Percentiles rank a stretch among this genome's conserved stretches.
phyloP scores from a whole-genome alignment of 2,797 vertebrate species.

The Somateria mollissima region DNA sequence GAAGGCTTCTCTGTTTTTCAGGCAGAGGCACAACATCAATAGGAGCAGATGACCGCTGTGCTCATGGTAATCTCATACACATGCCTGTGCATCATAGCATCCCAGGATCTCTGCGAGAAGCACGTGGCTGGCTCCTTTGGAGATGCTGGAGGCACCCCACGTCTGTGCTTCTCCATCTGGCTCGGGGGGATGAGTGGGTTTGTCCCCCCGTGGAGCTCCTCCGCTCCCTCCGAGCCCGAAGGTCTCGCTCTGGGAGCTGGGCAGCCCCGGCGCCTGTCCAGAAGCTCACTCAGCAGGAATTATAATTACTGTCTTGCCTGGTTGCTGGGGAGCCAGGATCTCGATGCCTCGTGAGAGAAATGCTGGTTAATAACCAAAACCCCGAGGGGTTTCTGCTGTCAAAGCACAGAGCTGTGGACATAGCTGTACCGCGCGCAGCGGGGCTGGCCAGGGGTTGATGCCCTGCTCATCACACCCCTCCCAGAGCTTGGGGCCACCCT shows the following conservation, averaged over 20 bases:
- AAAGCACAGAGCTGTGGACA: background rate
- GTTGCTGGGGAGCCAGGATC: background rate
- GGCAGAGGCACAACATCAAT: background rate
- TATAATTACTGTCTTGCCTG: background rate
- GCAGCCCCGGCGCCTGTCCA: background rate
- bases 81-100: rapidly evolving
- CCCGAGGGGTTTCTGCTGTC: background rate
- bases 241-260: background rate
- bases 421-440: background rate
- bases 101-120: background rate
- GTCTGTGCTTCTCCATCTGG: background rate
- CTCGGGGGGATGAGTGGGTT: background rate
- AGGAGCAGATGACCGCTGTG: background rate
- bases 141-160: background rate
- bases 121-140: background rate
- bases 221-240: background rate
- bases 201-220: background rate
- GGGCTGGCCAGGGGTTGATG: background rate
- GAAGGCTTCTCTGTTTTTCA: background rate
- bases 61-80: background rate
- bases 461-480: background rate
- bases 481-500: background rate
- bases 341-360: background rate
- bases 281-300: background rate
- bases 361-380: background rate